phyloP scores from a whole-genome alignment of 2,888 invertebrate species.

The Tortrix viridana region DNA sequence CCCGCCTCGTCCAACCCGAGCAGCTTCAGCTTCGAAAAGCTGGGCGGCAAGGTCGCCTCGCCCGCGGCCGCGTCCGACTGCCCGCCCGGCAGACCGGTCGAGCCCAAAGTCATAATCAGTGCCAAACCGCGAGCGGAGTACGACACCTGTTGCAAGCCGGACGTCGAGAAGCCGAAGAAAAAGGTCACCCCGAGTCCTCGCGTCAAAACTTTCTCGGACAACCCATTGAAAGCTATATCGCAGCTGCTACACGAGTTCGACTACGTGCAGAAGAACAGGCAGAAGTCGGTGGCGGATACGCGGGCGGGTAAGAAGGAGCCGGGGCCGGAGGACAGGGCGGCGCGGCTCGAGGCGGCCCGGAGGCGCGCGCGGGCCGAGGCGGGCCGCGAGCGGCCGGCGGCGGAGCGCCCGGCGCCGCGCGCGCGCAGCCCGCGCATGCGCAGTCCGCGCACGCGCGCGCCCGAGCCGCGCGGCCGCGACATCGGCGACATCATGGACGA shows the following conservation, averaged over 20 bases:
- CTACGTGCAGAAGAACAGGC: conserved; percentile 63
- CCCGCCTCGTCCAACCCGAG: conserved; percentile 59
- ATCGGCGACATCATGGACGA: conserved; percentile 69
- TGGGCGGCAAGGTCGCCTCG: not conserved
- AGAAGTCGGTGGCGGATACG: conserved; percentile 49
- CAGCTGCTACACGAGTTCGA: conserved; percentile 72
- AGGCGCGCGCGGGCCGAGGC: conserved; percentile 46
- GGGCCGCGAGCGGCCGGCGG: not conserved
- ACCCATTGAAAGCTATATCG: conserved; percentile 73
- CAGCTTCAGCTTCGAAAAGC: conserved; percentile 58
- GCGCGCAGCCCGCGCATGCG: no score
- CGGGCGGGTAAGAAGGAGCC: conserved; percentile 51
- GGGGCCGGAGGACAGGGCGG: conserved; percentile 50
- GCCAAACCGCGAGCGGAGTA: conserved; percentile 53
- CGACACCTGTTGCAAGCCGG: conserved; percentile 37
- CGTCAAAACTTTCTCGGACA: conserved; percentile 51
- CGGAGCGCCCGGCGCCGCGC: no score
- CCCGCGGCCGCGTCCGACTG: not conserved
- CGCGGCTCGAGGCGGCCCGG: conserved; percentile 48
- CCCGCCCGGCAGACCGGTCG: conserved; percentile 45
- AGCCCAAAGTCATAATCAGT: conserved; percentile 69
- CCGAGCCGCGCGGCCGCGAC: conserved; percentile 42
- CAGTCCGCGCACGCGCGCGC: no score
- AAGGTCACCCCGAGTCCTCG: conserved; percentile 44
- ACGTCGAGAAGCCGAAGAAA: conserved; percentile 52